Evolutionary conservation across 2,888 invertebrate species (phyloP).

Genomic region (Diaphora mendica): DNA sequence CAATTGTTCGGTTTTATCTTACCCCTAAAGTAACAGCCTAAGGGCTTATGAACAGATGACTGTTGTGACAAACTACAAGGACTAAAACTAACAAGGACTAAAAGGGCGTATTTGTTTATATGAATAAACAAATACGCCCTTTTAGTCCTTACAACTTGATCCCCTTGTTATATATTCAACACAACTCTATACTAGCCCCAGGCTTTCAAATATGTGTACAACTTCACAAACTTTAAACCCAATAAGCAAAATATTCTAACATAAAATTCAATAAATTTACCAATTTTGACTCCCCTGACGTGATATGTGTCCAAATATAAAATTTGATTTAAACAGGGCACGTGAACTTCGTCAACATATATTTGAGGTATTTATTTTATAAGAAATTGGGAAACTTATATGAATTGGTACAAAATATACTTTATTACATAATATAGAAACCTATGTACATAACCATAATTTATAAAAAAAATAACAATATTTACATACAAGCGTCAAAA

Average conservation of each 20-base stretch:
- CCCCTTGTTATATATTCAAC: constrained; percentile 12
- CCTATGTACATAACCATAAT: no score
- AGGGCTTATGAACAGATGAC: constrained; percentile 11
- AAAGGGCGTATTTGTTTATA: neutral
- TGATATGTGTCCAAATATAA: constrained; percentile 1
- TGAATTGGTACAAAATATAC: no score
- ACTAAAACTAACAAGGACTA: no score
- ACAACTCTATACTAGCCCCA: constrained; percentile 2
- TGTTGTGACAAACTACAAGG: constrained; percentile 3
- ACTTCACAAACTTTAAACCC: constrained; percentile 30
- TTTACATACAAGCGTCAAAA: no score
- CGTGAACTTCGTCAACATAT: neutral
- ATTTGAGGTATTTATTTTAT: neutral
- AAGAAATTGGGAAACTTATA: no score
- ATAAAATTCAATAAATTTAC: constrained; percentile 24
- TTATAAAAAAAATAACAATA: no score
- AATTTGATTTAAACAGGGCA: neutral
- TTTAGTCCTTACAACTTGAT: neutral
- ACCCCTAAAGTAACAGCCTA: constrained; percentile 12
- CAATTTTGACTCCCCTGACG: constrained; percentile 8
- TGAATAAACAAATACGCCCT: constrained; percentile 14
- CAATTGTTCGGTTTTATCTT: neutral
- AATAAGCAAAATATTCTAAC: constrained; percentile 33
- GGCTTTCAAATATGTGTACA: constrained; percentile 42
- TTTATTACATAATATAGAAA: no score